phyloP scores from a whole-genome alignment of 2,113 vertebrate genomes.

The Poeciliopsis prolifica region DNA sequence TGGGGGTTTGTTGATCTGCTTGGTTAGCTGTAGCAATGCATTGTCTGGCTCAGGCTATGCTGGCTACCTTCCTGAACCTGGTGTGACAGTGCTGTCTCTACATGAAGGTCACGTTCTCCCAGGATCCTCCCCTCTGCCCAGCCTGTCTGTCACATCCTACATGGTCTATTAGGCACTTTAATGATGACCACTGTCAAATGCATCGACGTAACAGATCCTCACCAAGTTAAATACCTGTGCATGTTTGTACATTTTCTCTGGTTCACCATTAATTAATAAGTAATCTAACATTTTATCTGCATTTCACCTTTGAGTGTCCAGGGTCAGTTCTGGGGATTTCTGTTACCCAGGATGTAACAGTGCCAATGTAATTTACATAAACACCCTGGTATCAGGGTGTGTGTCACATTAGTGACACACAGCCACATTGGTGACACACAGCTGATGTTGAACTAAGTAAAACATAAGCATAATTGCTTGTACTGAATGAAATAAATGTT shows the following conservation, averaged over 20 bases:
- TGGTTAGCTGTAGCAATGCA: constrained; percentile 62
- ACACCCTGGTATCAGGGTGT: no score
- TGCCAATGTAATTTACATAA: no score
- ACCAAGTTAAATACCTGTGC: constrained; percentile 4
- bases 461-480: constrained; percentile 15
- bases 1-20: constrained; percentile 64
- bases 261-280: neutral
- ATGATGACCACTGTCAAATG: constrained; percentile 71
- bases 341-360: no score
- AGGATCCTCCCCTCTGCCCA: constrained; percentile 53
- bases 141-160: constrained; percentile 64
- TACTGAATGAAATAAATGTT: constrained; percentile 60
- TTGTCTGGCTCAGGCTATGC: constrained; percentile 50
- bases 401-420: no score
- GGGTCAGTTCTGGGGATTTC: no score
- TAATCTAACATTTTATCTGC: no score
- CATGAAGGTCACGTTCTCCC: constrained; percentile 79
- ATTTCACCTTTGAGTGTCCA: no score
- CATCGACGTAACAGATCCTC: constrained; percentile 37
- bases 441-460: no score
- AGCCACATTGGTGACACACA: no score
- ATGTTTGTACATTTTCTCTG: constrained; percentile 22
- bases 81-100: constrained; percentile 66
- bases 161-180: constrained; percentile 79
- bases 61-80: constrained; percentile 58